Percentiles rank a stretch among this genome's conserved stretches.
These are phyloP conservation scores for Erebia ligea DNA, from an alignment of 2,888 invertebrate species.

Conservation along the genomic window DNA sequence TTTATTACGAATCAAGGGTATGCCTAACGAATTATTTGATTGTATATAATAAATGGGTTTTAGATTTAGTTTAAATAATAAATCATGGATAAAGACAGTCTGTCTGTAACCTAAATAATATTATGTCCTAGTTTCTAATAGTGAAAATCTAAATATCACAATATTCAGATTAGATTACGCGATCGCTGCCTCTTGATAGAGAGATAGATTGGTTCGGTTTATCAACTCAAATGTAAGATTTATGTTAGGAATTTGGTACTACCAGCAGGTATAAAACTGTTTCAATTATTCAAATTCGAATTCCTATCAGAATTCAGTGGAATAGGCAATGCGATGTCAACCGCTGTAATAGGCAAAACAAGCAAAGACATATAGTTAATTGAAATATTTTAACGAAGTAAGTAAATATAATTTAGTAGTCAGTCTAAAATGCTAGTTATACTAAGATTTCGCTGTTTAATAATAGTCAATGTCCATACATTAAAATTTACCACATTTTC, in stretches of 20 bases:
- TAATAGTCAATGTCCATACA: too few relatives aligned
- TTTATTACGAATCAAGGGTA: too few relatives aligned
- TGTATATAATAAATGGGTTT: not conserved
- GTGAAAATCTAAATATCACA: not conserved
- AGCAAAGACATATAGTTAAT: slow-evolving; percentile 14
- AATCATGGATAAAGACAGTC: not conserved
- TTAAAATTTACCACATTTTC: too few relatives aligned
- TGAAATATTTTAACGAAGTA: slow-evolving; percentile 9
- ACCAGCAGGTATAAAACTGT: slow-evolving; percentile 14
- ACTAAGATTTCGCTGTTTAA: not conserved
- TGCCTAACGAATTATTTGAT: too few relatives aligned
- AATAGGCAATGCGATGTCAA: slow-evolving; percentile 13
- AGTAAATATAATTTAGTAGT: not conserved
- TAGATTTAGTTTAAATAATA: not conserved
- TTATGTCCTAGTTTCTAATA: not conserved
- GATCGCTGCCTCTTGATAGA: slow-evolving; percentile 7
- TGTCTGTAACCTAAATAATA: not conserved
- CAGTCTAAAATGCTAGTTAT: not conserved
- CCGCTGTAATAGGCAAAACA: slow-evolving; percentile 4
- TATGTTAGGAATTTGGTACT: slow-evolving; percentile 14
- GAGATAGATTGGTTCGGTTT: slow-evolving; percentile 11
- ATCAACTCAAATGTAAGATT: slow-evolving; percentile 14
- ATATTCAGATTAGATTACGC: slow-evolving; percentile 18
- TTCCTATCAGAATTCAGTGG: slow-evolving; percentile 13
- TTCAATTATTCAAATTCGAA: slow-evolving; percentile 20